phyloP scores from a whole-genome alignment of 2,113 vertebrate species.

The Oophaga pumilio region DNA sequence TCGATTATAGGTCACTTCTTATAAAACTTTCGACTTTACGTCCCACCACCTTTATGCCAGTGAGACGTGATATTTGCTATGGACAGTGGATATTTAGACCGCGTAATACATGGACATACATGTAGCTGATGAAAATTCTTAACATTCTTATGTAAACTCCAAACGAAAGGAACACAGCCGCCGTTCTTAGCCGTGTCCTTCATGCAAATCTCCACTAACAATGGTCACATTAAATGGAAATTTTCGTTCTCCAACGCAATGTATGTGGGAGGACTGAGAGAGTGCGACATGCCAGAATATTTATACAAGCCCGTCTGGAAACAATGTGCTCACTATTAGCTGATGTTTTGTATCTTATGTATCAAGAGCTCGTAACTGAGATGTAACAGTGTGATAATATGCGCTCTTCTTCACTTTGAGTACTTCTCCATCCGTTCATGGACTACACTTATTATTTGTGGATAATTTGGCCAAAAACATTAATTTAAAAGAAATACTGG shows the following conservation, averaged over 20 bases:
- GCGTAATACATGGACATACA: conserved; percentile 15
- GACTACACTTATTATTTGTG: background rate
- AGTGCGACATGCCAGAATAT: conserved; percentile 35
- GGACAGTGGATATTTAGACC: background rate
- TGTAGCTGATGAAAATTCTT: conserved; percentile 38
- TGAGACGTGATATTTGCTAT: background rate
- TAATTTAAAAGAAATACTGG: background rate
- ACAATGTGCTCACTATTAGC: conserved; percentile 47
- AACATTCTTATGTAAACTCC: conserved; percentile 52
- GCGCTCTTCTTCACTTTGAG: background rate
- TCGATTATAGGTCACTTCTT: background rate
- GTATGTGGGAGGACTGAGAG: conserved; percentile 45
- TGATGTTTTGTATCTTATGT: background rate
- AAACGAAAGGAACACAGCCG: conserved; percentile 28
- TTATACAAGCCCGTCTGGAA: background rate
- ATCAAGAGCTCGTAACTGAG: background rate
- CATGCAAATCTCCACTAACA: conserved; percentile 42
- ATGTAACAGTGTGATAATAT: background rate
- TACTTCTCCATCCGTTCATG: background rate
- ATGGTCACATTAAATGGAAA: conserved; percentile 41
- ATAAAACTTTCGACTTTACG: background rate
- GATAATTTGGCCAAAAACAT: background rate
- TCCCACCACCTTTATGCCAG: background rate
- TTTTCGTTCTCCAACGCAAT: conserved; percentile 52
- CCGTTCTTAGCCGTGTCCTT: conserved; percentile 16